These are phyloP conservation scores for Physella acuta DNA, from an alignment of 1,140 invertebrate genomes.

Conservation along the genomic window DNA sequence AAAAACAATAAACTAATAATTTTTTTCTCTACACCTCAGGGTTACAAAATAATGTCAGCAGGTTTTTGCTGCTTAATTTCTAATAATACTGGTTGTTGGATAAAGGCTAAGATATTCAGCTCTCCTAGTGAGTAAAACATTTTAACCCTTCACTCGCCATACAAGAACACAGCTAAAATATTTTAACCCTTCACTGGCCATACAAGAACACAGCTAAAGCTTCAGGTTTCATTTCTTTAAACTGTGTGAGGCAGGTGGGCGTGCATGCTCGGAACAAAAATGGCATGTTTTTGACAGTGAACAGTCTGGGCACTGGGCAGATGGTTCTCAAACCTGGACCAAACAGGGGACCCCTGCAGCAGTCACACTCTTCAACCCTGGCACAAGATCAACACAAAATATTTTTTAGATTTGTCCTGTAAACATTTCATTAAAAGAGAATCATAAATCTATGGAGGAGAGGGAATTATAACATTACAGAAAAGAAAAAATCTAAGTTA, in stretches of 20 bases:
- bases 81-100: no score
- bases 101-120: no score
- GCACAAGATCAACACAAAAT: conserved; percentile 18
- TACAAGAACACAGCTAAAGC: no score
- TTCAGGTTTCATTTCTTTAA: conserved; percentile 31
- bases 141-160: no score
- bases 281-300: conserved; percentile 54
- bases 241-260: conserved; percentile 43
- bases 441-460: background rate
- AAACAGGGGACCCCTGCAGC: conserved; percentile 51
- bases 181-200: no score
- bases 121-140: no score
- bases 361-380: conserved; percentile 52
- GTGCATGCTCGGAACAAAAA: conserved; percentile 57
- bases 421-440: background rate
- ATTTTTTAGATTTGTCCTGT: no score
- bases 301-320: conserved; percentile 52
- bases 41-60: no score
- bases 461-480: background rate
- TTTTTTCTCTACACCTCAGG: no score
- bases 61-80: no score
- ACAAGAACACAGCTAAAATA: no score
- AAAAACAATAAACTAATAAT: no score
- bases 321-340: conserved; percentile 56
- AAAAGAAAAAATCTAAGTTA: background rate